Percentiles rank a stretch among this genome's conserved stretches.
Evolutionary conservation across 2,888 invertebrate species (phyloP).

Genomic region (Lagria hirta): DNA sequence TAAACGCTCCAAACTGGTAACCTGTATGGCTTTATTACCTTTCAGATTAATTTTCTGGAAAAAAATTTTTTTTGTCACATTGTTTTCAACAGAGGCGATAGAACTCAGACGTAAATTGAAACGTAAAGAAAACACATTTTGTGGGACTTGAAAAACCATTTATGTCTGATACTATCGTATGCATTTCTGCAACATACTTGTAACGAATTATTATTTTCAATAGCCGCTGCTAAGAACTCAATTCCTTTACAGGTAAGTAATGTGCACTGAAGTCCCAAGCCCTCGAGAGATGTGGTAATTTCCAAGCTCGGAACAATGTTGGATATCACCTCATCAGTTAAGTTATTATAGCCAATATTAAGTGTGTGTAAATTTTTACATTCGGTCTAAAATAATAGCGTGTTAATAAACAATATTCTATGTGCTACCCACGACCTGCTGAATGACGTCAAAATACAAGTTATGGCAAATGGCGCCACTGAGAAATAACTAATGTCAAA

Average conservation of each 20-base stretch:
- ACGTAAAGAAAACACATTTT: no score
- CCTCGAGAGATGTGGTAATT: constrained; percentile 42
- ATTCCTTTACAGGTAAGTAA: constrained; percentile 49
- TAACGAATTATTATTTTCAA: constrained; percentile 44
- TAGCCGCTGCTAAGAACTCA: constrained; percentile 40
- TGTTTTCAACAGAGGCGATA: no score
- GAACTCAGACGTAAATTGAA: no score
- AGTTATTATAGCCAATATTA: constrained; percentile 49
- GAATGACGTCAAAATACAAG: no score
- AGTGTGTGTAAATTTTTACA: constrained; percentile 48
- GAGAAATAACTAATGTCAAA: no score
- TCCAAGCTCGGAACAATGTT: constrained; percentile 41
- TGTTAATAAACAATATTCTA: no score
- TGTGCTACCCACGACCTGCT: no score
- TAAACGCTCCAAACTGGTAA: constrained; percentile 44
- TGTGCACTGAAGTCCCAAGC: constrained; percentile 49
- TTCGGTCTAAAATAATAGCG: constrained; percentile 41
- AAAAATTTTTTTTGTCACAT: no score
- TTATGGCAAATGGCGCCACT: no score
- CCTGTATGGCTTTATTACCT: constrained; percentile 50
- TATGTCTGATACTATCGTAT: neutral
- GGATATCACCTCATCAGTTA: constrained; percentile 46
- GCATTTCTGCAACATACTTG: constrained; percentile 28
- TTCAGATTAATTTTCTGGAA: constrained; percentile 49
- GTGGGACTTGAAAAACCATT: constrained; percentile 19